These are phyloP conservation scores for Bos indicus DNA, from an alignment of 2,113 vertebrate species.

Conservation along the genomic window DNA sequence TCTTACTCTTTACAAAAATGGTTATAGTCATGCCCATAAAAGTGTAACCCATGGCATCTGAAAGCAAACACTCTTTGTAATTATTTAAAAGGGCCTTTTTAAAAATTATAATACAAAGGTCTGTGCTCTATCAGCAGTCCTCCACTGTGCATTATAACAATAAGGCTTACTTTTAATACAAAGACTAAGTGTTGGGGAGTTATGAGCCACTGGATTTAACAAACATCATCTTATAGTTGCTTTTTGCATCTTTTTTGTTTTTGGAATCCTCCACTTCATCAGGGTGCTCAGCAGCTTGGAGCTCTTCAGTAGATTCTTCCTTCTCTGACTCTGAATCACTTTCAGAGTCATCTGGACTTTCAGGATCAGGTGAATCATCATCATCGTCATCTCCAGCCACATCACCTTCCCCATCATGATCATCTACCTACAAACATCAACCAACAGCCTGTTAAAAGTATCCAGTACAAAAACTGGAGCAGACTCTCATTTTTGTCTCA, in stretches of 20 bases:
- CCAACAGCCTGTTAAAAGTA: slow-evolving; percentile 1
- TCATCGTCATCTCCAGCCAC: slow-evolving; percentile 65
- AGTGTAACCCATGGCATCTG: slow-evolving; percentile 80
- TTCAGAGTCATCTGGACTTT: slow-evolving; percentile 82
- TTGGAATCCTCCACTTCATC: slow-evolving; percentile 78
- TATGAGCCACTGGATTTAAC: slow-evolving; percentile 87
- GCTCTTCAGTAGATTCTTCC: slow-evolving; percentile 78
- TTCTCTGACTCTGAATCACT: slow-evolving; percentile 80
- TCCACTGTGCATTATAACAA: slow-evolving; percentile 85
- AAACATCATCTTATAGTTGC: slow-evolving; percentile 89
- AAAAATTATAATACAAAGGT: slow-evolving; percentile 87
- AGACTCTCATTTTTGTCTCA: neutral
- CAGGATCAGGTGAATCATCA: slow-evolving; percentile 77
- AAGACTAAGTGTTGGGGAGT: slow-evolving; percentile 78
- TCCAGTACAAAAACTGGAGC: neutral
- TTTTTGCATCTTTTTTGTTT: slow-evolving; percentile 84
- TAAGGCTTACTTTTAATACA: slow-evolving; percentile 83
- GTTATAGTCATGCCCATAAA: slow-evolving; percentile 81
- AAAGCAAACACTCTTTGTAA: slow-evolving; percentile 83
- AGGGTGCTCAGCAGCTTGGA: slow-evolving; percentile 78
- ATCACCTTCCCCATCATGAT: slow-evolving; percentile 73
- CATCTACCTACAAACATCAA: slow-evolving; percentile 77
- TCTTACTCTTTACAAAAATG: slow-evolving; percentile 82
- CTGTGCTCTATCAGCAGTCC: slow-evolving; percentile 85
- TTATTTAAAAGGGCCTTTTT: slow-evolving; percentile 82